phyloP scores from a whole-genome alignment of 2,113 vertebrate species.

The Seriola quinqueradiata region DNA sequence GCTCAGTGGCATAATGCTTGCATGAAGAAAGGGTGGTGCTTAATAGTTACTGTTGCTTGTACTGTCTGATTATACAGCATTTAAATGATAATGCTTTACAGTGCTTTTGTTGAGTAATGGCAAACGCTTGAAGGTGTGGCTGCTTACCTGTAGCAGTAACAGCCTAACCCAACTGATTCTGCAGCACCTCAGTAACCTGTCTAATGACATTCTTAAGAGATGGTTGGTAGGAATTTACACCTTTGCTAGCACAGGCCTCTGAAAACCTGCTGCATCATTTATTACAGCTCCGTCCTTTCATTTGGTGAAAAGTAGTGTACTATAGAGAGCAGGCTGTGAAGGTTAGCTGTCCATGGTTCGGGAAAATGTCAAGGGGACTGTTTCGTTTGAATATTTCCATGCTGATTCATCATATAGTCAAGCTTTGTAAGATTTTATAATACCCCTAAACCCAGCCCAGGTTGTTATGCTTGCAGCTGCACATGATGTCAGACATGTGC shows the following conservation, averaged over 20 bases:
- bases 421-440: conserved; percentile 31
- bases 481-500: conserved; percentile 26
- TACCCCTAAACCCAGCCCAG: conserved; percentile 1
- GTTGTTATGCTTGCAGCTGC: conserved; percentile 22
- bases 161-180: conserved; percentile 30
- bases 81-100: conserved; percentile 38
- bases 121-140: conserved; percentile 55
- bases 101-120: conserved; percentile 54
- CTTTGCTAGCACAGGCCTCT: neutral
- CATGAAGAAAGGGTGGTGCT: neutral
- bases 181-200: conserved; percentile 45
- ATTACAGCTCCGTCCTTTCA: conserved; percentile 2
- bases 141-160: conserved; percentile 26
- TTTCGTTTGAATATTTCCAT: conserved; percentile 55
- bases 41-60: neutral
- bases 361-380: neutral
- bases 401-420: conserved; percentile 18
- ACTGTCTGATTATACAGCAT: neutral
- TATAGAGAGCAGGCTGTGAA: neutral
- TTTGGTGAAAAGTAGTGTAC: neutral
- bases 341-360: neutral
- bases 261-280: neutral
- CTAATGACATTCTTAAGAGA: conserved; percentile 50
- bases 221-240: neutral
- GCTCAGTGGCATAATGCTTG: neutral